A percentile compares a stretch with the other conserved stretches of the same genome.
phyloP scores from a whole-genome alignment of 2,888 invertebrate genomes.

The Melangyna quadrimaculata region DNA sequence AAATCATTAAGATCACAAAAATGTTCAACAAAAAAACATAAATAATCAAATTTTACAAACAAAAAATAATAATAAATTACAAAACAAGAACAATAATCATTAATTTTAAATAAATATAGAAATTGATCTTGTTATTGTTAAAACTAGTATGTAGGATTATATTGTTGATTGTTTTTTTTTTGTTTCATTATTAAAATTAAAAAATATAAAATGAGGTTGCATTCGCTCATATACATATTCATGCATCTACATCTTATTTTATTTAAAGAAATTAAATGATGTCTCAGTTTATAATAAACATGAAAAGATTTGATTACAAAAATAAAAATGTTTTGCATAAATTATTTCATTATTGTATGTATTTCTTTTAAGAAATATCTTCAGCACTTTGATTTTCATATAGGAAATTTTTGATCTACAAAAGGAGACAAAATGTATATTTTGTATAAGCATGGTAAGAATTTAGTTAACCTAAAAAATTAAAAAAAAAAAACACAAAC shows the following conservation, averaged over 20 bases:
- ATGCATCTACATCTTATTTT: slow-evolving; percentile 44
- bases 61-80: slow-evolving; percentile 5
- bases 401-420: slow-evolving; percentile 71
- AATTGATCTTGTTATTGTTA: slow-evolving; percentile 64
- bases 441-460: too few species aligned
- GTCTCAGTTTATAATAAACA: slow-evolving; percentile 38
- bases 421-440: slow-evolving; percentile 53
- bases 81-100: slow-evolving; percentile 56
- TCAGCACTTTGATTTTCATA: slow-evolving; percentile 47
- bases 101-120: slow-evolving; percentile 44
- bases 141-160: slow-evolving; percentile 63
- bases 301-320: slow-evolving; percentile 20
- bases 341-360: not conserved
- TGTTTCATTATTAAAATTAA: slow-evolving; percentile 23
- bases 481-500: not conserved
- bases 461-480: too few species aligned
- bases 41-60: slow-evolving; percentile 35
- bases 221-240: slow-evolving; percentile 33
- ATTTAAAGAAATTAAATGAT: slow-evolving; percentile 45
- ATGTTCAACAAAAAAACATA: not conserved
- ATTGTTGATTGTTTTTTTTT: slow-evolving; percentile 54
- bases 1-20: slow-evolving; percentile 13
- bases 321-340: slow-evolving; percentile 23
- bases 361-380: not conserved
- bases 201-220: not conserved